Conservation (phyloP, 1,140 invertebrate species). For the Oncopeltus fasciatus region DNA sequence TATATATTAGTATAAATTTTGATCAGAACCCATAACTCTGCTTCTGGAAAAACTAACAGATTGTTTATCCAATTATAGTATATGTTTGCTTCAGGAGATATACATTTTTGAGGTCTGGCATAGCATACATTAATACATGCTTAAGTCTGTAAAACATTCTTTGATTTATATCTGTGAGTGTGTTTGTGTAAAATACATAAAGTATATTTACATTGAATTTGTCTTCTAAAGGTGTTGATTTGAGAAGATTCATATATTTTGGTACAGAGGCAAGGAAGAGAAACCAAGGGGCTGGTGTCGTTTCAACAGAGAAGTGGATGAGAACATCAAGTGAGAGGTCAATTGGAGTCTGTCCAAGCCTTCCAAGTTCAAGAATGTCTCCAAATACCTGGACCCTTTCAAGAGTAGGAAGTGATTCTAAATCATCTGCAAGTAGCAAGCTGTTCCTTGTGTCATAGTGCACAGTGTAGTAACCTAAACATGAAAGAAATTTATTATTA, state of each 20-base stretch:
- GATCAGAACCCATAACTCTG: no score
- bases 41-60: no score
- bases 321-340: slow-evolving; percentile 3
- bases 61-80: no score
- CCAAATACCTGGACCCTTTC: slow-evolving; percentile 63
- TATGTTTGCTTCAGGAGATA: no score
- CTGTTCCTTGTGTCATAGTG: slow-evolving; percentile 57
- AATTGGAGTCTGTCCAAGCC: slow-evolving; percentile 5
- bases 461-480: slow-evolving; percentile 54
- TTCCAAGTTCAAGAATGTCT: slow-evolving; percentile 58
- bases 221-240: neutral
- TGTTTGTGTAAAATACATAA: no score
- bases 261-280: neutral
- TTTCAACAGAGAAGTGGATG: slow-evolving; percentile 4
- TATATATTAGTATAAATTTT: no score
- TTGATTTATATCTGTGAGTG: no score
- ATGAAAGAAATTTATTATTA: no score
- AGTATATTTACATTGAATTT: neutral
- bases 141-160: no score
- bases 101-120: no score
- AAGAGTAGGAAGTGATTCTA: neutral
- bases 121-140: no score
- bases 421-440: neutral
- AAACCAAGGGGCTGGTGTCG: slow-evolving; percentile 10
- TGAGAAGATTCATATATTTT: neutral